Evolutionary conservation across 2,113 vertebrate species (phyloP).

Genomic region (Lathamus discolor): DNA sequence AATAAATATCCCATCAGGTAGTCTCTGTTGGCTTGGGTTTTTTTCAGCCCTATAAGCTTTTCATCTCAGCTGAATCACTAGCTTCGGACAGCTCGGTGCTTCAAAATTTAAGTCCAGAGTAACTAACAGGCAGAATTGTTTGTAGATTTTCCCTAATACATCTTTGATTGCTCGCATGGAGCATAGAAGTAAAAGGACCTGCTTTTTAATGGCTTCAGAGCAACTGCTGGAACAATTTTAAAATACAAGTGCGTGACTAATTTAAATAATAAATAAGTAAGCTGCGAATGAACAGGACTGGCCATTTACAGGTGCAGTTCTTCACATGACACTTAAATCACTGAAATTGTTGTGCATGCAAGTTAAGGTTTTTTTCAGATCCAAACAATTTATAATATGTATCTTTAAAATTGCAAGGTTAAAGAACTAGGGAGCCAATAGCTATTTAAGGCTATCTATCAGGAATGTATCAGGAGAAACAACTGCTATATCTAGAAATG

Average conservation of each 20-base stretch:
- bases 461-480: not conserved
- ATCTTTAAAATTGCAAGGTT: not conserved
- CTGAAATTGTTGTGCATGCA: not conserved
- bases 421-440: not conserved
- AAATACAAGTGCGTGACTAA: not conserved
- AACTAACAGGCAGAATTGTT: not conserved
- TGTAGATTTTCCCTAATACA: not conserved
- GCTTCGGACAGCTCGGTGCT: not conserved
- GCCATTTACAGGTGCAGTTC: not conserved
- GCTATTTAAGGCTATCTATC: not conserved
- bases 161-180: constrained; percentile 6
- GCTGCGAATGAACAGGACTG: not conserved
- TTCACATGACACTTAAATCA: not conserved
- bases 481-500: not conserved
- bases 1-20: not conserved
- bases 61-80: not conserved
- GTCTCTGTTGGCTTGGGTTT: not conserved
- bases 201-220: not conserved
- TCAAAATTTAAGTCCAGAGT: not conserved
- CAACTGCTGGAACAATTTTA: not conserved
- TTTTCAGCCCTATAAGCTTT: not conserved
- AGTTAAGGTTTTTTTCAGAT: not conserved
- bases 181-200: not conserved
- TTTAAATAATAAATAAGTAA: not conserved
- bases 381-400: not conserved